Evolutionary conservation across 2,113 vertebrate genomes (phyloP), one percentile per base, ranked within the genome.

Genomic region (Aptenodytes patagonicus): DNA sequence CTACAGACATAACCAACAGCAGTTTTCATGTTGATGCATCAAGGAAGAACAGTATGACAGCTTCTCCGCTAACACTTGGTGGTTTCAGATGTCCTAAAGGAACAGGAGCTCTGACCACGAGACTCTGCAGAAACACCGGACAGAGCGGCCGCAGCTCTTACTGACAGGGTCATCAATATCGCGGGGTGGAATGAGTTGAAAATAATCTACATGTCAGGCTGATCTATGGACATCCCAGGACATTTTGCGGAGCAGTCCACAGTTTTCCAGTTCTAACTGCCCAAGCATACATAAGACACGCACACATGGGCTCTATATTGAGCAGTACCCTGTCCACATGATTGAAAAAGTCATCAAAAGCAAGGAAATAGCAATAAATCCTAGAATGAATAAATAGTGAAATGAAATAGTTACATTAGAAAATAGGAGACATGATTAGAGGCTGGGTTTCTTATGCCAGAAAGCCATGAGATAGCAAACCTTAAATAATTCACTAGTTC

Each of bases 41-140:
- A 24, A 36, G 42, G 26, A 51, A 57, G 31, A 47, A 1, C 36
- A 78, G 57, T 0, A 0, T 29, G 64, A 54, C 64, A 58, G 68
- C 25, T 69, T 25, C 62, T 87, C 46, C 2, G 1, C 76, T 58
- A 61, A 7, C 42, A 12, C 28, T 28, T 24, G 4, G 29, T 51
- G 52, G 17, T 49, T 78, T 66, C 17, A 42, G 28, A 7, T 25
- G 40, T 77, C 62, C 34, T 60, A 18, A 42, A 89, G 77, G 54
- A 57, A 36, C 0, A 0, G 49, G 54, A 80, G 58, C 40, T 65
- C 58, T 40, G 49, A 40, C 36, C 58, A 22, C 0, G 1, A 10
- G 71, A 31, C 29, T 93, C 49, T 40, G 61, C 64, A 49, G 38
- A 32, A 60, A 14, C 22, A 10, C 38, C 0, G 12, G 10, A 10